Percentiles rank a stretch among this genome's conserved stretches.
Conservation (phyloP, 2,888 invertebrate species). For the Drosophila tripunctata region DNA sequence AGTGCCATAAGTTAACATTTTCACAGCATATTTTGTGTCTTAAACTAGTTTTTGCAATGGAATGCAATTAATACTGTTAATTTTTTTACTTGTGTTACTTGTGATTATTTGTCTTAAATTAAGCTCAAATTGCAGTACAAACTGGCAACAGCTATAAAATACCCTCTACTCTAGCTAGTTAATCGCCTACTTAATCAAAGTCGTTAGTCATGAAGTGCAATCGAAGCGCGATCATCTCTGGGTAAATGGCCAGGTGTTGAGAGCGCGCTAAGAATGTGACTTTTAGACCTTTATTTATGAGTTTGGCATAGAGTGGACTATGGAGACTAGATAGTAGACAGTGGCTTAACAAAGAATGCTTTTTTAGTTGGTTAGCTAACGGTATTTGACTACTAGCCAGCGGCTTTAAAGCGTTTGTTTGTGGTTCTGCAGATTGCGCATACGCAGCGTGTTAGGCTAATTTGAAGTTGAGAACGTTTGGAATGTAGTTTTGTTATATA, state of each 20-base stretch:
- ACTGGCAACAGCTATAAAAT: neutral
- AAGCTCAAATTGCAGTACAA: neutral
- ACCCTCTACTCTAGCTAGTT: slow-evolving; percentile 3
- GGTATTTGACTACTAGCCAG: neutral
- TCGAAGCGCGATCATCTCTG: slow-evolving; percentile 1
- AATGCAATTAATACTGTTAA: slow-evolving; percentile 1
- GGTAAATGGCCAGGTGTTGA: slow-evolving; percentile 23
- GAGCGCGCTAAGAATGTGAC: slow-evolving; percentile 16
- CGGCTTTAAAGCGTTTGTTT: neutral
- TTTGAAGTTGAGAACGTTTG: too few species aligned
- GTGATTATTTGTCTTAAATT: neutral
- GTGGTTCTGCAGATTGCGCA: neutral
- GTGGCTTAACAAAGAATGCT: neutral
- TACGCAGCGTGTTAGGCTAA: neutral
- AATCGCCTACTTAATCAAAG: slow-evolving; percentile 12
- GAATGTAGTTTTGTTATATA: too few species aligned
- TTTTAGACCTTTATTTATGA: slow-evolving; percentile 17
- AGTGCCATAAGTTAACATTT: slow-evolving; percentile 10
- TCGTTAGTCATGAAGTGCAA: slow-evolving; percentile 24
- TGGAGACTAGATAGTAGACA: too few species aligned
- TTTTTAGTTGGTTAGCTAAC: slow-evolving; percentile 1
- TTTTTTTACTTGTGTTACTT: neutral
- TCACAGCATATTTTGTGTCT: neutral
- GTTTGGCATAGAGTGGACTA: neutral
- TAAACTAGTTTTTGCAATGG: slow-evolving; percentile 4